A percentile compares a stretch with the other conserved stretches of the same genome.
These are phyloP conservation scores for Clupea harengus DNA, from an alignment of 2,113 vertebrate species.

Conservation along the genomic window DNA sequence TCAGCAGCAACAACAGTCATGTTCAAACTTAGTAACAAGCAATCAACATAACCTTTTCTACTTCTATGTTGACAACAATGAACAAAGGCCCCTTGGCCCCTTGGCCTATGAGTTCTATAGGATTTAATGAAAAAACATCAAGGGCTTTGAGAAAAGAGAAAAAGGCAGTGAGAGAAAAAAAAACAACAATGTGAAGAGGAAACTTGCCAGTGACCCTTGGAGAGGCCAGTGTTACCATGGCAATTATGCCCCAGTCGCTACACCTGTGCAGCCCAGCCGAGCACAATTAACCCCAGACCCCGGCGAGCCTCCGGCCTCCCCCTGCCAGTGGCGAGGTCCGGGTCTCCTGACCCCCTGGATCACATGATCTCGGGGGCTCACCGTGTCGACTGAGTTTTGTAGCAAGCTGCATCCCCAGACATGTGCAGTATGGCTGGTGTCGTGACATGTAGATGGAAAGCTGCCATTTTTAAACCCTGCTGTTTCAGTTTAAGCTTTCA, in stretches of 20 bases:
- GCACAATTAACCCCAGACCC: slow-evolving; percentile 14
- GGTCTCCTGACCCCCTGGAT: not conserved
- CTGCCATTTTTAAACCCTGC: not conserved
- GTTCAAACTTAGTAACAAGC: not conserved
- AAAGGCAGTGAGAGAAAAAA: not conserved
- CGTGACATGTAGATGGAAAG: not conserved
- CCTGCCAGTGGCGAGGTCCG: slow-evolving; percentile 9
- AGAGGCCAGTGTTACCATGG: not conserved
- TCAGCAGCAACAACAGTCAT: not conserved
- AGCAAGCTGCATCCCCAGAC: not conserved
- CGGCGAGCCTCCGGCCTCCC: not conserved
- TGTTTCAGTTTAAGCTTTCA: not conserved
- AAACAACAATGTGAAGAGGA: not conserved
- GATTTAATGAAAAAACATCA: not conserved
- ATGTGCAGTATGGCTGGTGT: not conserved
- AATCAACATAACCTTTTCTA: not conserved
- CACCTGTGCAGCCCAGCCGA: slow-evolving; percentile 2
- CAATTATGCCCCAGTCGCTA: slow-evolving; percentile 9
- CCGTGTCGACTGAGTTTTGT: not conserved
- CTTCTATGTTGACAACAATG: not conserved
- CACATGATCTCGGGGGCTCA: not conserved
- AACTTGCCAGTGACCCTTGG: not conserved
- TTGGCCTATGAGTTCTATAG: not conserved
- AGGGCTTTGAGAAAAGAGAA: not conserved
- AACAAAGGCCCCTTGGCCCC: not conserved